Base-by-base conservation (phyloP, 2,888 invertebrate species). In the Blastobasis adustella region DNA sequence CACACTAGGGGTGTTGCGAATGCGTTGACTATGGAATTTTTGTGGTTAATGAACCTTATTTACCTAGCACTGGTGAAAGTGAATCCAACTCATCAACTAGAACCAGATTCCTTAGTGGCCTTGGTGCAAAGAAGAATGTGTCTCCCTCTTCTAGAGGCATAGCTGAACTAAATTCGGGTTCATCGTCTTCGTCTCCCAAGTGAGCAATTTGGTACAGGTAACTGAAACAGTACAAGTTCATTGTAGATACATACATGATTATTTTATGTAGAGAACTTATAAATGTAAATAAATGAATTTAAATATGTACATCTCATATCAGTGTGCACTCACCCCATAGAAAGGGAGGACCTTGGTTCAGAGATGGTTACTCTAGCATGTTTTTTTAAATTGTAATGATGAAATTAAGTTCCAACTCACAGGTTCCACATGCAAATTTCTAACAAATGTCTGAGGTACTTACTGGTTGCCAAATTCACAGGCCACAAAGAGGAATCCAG, bases 381-480 rank as follows among this genome's bases (percentile, higher is more conserved):
- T 67, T 52, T 57, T 54, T 59, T 53, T 52, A 57, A 62, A 59
- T 61, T 67, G 73, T 77, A 70, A 66, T 65, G 62, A 51, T 63
- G 67, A 69, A 75, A 67, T 50, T 54, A 54, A 40, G 37, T 67
- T 60, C 69, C 66, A 67, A 58, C 63, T 62, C 75, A 76, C 72
- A 66, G 60, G 66, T 59, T 68, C 55, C 56, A 66, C 68, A 71
- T 69, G 72, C 76, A 72, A 60, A 55, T 55, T 37, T 56, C 46
- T 56, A 23, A 42, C 5, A 8, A 9, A 9, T 42, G 42, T 5
- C 10, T 5, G 6, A 42, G 9, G 8, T 70, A 95, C 98, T 95
- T 90, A 98, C 98, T 99, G 99, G 89, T 99, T 99, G 66, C 99
- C 99, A 92, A 99, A 99, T 87, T 99, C 99, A 38, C 97, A 95